Percentiles rank a stretch among this genome's conserved stretches.
phyloP scores from a whole-genome alignment of 2,888 invertebrate genomes.

The Eucriotettix oculatus region DNA sequence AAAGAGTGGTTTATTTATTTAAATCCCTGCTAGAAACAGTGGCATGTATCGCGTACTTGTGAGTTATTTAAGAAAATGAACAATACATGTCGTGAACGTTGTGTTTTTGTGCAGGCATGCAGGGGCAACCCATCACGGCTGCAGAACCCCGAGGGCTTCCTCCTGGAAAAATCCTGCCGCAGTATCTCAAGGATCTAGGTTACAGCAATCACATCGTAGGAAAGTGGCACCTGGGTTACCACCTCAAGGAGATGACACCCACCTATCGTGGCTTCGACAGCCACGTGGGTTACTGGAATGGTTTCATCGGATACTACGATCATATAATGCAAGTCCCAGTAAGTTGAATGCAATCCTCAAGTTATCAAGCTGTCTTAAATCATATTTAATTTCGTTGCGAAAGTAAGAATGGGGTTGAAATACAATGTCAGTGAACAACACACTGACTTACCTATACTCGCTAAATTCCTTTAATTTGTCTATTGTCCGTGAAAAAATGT shows the following conservation, averaged over 20 bases:
- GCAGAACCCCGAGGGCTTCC: slow-evolving; percentile 28
- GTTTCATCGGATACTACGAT: slow-evolving; percentile 29
- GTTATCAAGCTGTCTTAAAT: no score
- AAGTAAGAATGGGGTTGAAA: no score
- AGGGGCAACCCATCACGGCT: slow-evolving; percentile 26
- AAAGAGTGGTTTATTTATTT: no score
- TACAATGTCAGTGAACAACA: no score
- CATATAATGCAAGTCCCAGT: slow-evolving; percentile 20
- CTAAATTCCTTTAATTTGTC: no score
- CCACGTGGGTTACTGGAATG: slow-evolving; percentile 30
- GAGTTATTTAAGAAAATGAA: no score
- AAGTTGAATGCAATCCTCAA: background rate
- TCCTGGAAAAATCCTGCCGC: slow-evolving; percentile 27
- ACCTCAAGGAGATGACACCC: slow-evolving; percentile 27
- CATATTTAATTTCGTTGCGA: slow-evolving; percentile 11
- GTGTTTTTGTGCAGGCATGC: slow-evolving; percentile 23
- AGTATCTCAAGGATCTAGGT: slow-evolving; percentile 27
- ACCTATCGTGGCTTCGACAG: slow-evolving; percentile 29
- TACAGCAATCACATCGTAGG: slow-evolving; percentile 30
- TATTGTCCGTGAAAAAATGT: no score
- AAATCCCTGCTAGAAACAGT: no score
- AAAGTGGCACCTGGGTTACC: slow-evolving; percentile 34
- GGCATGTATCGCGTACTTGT: no score
- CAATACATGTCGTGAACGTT: background rate
- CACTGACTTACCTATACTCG: no score